These are phyloP conservation scores for Nymphalis c-album DNA, from an alignment of 2,888 invertebrate genomes.

Conservation along the genomic window DNA sequence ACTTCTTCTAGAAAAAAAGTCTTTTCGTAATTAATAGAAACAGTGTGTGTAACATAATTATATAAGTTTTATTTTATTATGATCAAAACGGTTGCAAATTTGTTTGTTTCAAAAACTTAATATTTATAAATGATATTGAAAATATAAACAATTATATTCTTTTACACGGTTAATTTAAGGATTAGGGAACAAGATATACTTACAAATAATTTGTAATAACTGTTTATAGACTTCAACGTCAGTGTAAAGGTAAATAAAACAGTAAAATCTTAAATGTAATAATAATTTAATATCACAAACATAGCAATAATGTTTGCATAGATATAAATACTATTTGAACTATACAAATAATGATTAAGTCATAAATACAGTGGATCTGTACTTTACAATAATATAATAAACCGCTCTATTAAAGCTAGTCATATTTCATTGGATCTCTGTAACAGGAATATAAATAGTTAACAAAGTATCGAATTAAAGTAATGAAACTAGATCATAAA, in stretches of 20 bases:
- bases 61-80: too few species aligned
- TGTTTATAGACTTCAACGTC: not conserved
- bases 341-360: conserved; percentile 80
- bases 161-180: too few species aligned
- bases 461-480: conserved; percentile 76
- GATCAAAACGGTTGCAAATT: too few species aligned
- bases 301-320: conserved; percentile 65
- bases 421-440: conserved; percentile 73
- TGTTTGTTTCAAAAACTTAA: too few species aligned
- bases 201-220: not conserved
- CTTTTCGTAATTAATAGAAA: too few species aligned
- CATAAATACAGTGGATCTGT: conserved; percentile 80
- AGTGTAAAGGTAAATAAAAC: conserved; percentile 40
- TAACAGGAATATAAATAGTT: conserved; percentile 80
- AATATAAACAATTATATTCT: too few species aligned
- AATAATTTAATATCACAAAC: conserved; percentile 80
- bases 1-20: too few species aligned
- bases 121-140: too few species aligned
- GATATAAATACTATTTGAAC: conserved; percentile 80
- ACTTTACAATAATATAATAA: conserved; percentile 78
- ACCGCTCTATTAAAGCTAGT: conserved; percentile 77
- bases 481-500: conserved; percentile 63
- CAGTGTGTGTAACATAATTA: too few species aligned
- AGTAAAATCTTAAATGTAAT: conserved; percentile 58
- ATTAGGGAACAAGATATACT: too few species aligned